Base-by-base conservation (phyloP, 35 echinoderm and acorn worm species). In the Acanthaster planci region DNA sequence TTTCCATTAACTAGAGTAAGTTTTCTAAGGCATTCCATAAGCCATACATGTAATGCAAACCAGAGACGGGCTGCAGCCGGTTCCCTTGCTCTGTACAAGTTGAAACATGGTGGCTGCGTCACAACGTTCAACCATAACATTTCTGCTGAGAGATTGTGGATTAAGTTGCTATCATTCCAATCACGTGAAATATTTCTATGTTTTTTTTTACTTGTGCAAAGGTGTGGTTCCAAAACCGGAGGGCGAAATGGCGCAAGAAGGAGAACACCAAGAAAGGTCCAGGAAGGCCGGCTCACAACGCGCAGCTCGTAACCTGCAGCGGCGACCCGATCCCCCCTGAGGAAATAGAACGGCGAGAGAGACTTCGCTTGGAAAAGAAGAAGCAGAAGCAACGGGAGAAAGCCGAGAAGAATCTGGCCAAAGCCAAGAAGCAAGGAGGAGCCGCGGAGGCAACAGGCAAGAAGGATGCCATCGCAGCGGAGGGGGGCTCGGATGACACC, bases 221-320 rank as follows among this genome's bases (percentile, higher is more conserved):
- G 95, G 95, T 98, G 31, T 99, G 96, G 92, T 99, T 99, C 51
- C 96, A 99, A 82, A 97, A 99, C 67, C 89, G 96, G 40, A 58
- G 96, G 54, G 96, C 96, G 15, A 99, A 99, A 40, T 99, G 96
- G 96, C 38, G 96, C 8, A 99, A 99, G 56, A 94, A 86, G 58
- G 96, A 99, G 67, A 99, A 99, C 67, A 99, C 96, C 5, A 90
- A 90, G 80, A 99, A 99, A 81, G 96, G 96, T 7, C 96, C 96
- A 0, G 96, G 92, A 19, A 84, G 92, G 6, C 96, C 96, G 21
- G 96, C 96, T 38, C 96, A 94, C 84, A 99, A 99, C 58, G 95
- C 96, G 0, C 96, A 99, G 36, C 92, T 93, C 8, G 94, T 92
- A 5, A 87, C 88, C 1, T 99, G 96, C 40, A 94, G 91, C 36